Evolutionary conservation across 2,888 invertebrate genomes (phyloP).

Genomic region (Portevinia maculata): DNA sequence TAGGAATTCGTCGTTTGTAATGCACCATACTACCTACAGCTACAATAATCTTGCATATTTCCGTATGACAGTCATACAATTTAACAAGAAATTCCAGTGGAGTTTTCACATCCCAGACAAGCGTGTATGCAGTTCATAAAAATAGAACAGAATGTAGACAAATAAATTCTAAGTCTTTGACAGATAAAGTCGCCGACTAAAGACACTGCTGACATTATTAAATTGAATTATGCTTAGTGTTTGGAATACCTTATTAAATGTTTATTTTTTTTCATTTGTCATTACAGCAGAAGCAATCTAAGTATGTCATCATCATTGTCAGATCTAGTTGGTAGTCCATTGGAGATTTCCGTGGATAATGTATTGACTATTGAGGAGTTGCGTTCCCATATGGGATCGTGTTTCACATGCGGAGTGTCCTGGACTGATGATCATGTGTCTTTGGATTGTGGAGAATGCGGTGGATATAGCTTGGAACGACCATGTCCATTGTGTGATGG

Average conservation of each 20-base stretch:
- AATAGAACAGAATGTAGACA: slow-evolving; percentile 41
- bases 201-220: slow-evolving; percentile 28
- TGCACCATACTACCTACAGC: not conserved
- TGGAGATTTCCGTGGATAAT: slow-evolving; percentile 83
- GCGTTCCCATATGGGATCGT: slow-evolving; percentile 88
- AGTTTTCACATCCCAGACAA: slow-evolving; percentile 14
- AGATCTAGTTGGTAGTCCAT: slow-evolving; percentile 81
- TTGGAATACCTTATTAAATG: slow-evolving; percentile 15
- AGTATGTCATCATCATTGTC: slow-evolving; percentile 82
- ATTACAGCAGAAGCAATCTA: slow-evolving; percentile 81
- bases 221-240: slow-evolving; percentile 26
- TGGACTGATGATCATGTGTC: slow-evolving; percentile 91
- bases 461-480: slow-evolving; percentile 89
- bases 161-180: slow-evolving; percentile 23
- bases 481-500: slow-evolving; percentile 91
- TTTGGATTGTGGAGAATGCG: slow-evolving; percentile 91
- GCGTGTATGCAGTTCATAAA: slow-evolving; percentile 24
- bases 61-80: slow-evolving; percentile 40
- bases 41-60: slow-evolving; percentile 23
- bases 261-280: slow-evolving; percentile 13
- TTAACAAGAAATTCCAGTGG: slow-evolving; percentile 46
- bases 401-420: slow-evolving; percentile 91
- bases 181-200: slow-evolving; percentile 25
- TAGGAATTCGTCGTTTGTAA: slow-evolving; percentile 19
- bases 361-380: slow-evolving; percentile 88